Evolutionary conservation across 2,797 vertebrate genomes (phyloP).

Genomic region (Synanceia verrucosa): DNA sequence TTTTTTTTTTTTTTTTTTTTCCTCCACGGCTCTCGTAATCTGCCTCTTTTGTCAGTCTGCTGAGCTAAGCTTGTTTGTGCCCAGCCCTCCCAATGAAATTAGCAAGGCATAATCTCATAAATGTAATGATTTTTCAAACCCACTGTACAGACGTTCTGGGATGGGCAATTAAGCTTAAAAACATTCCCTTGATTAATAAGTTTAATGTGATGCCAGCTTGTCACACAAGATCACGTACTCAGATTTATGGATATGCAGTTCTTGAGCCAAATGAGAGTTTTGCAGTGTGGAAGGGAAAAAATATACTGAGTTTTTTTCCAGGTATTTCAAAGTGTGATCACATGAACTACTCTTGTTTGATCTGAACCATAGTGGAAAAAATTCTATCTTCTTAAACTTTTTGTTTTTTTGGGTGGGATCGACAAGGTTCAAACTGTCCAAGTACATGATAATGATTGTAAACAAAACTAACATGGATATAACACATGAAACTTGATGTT

Average conservation of each 20-base stretch:
- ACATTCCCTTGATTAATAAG: slow-evolving; percentile 50
- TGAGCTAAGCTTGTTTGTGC: slow-evolving; percentile 61
- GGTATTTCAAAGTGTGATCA: neutral
- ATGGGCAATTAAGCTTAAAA: slow-evolving; percentile 50
- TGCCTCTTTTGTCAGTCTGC: slow-evolving; percentile 60
- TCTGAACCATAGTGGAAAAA: neutral
- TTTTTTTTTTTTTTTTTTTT: neutral
- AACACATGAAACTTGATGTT: neutral
- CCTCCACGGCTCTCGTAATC: slow-evolving; percentile 49
- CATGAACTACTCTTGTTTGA: slow-evolving; percentile 3
- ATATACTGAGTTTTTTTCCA: neutral
- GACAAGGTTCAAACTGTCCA: neutral
- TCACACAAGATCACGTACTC: slow-evolving; percentile 8
- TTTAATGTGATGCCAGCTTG: slow-evolving; percentile 29
- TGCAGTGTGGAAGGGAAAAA: neutral
- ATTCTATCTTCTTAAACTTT: no score
- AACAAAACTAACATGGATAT: neutral
- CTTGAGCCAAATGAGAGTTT: neutral
- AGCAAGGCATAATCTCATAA: slow-evolving; percentile 53
- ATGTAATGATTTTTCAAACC: slow-evolving; percentile 54
- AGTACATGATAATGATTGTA: neutral
- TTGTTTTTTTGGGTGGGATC: neutral
- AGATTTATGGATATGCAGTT: slow-evolving; percentile 20
- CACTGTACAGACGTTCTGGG: slow-evolving; percentile 22
- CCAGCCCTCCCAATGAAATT: slow-evolving; percentile 49